phyloP scores from a whole-genome alignment of 2,113 vertebrate genomes.

The Macquaria ambigua region DNA sequence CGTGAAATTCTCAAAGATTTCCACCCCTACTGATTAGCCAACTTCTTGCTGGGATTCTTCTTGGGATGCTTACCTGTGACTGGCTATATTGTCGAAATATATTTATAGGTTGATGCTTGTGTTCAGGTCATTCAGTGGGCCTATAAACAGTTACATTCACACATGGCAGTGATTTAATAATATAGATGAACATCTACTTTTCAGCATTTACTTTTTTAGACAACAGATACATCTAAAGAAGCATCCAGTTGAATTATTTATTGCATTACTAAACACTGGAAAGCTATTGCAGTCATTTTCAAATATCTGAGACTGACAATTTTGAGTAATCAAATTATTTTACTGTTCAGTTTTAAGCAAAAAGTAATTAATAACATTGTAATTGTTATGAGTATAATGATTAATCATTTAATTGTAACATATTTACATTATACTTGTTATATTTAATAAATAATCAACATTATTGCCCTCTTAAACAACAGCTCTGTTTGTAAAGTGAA shows the following conservation, averaged over 20 bases:
- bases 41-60: too few relatives aligned
- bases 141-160: background rate
- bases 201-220: background rate
- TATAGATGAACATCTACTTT: background rate
- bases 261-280: background rate
- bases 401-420: background rate
- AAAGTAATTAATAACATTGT: background rate
- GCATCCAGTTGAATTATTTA: too few relatives aligned
- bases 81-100: background rate
- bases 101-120: background rate
- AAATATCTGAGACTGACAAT: background rate
- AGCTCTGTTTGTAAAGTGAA: background rate
- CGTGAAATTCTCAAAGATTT: background rate
- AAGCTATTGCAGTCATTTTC: background rate
- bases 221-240: too few relatives aligned
- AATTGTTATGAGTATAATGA: background rate
- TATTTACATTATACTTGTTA: background rate
- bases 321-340: slow-evolving; percentile 6
- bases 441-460: background rate
- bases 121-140: background rate
- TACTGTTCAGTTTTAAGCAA: background rate
- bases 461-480: slow-evolving; percentile 1
- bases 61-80: background rate
- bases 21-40: background rate
- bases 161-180: background rate